Evolutionary conservation across 2,888 invertebrate species (phyloP).

Genomic region (Syrista parreyssii): DNA sequence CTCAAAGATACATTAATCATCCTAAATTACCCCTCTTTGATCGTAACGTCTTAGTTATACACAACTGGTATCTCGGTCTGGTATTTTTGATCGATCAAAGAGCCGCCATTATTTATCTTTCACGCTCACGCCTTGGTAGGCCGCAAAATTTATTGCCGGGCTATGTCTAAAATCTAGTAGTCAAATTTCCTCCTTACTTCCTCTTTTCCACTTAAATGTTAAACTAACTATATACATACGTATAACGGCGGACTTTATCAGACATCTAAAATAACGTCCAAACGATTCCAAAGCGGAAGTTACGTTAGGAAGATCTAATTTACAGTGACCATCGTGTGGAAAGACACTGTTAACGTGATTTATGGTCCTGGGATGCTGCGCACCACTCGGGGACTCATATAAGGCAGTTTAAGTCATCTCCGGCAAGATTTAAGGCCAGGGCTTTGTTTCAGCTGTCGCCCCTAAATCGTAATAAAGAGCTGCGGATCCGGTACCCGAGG

Average conservation of each 20-base stretch:
- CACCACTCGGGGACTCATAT: slow-evolving; percentile 4
- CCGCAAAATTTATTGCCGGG: background rate
- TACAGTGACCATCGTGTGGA: background rate
- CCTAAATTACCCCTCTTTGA: background rate
- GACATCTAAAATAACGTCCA: background rate
- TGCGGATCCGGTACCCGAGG: slow-evolving; percentile 10
- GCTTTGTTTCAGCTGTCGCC: slow-evolving; percentile 38
- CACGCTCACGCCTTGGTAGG: background rate
- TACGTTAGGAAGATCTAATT: background rate
- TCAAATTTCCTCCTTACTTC: background rate
- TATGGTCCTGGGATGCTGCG: slow-evolving; percentile 4
- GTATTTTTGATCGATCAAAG: background rate
- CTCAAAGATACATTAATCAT: background rate
- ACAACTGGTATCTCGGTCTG: background rate
- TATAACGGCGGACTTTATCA: background rate
- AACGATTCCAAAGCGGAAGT: background rate
- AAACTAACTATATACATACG: background rate
- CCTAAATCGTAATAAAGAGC: slow-evolving; percentile 31
- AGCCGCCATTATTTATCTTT: background rate
- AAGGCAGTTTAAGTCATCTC: slow-evolving; percentile 31
- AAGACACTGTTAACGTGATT: slow-evolving; percentile 4
- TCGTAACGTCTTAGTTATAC: background rate
- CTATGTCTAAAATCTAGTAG: background rate
- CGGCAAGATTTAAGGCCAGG: slow-evolving; percentile 30
- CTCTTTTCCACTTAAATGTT: background rate